Percentiles rank a stretch among this genome's conserved stretches.
Conservation (phyloP, 2,797 vertebrate genomes). For the Prionace glauca region DNA sequence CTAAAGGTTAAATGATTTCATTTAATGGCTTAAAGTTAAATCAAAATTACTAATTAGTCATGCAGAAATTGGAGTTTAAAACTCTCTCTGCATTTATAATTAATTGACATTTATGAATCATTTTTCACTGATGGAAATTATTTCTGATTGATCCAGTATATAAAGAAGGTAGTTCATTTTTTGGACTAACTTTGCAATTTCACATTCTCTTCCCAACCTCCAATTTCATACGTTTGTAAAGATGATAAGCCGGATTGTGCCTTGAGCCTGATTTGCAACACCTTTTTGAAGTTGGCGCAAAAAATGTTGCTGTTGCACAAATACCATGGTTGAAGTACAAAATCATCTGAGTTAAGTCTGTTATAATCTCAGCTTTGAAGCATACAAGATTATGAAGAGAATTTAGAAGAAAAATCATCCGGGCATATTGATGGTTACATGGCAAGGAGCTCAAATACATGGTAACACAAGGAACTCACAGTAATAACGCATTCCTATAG, state of each 20-base stretch:
- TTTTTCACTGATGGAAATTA: neutral
- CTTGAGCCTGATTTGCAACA: neutral
- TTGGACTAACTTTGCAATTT: neutral
- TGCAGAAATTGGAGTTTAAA: neutral
- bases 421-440: neutral
- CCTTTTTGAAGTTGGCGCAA: neutral
- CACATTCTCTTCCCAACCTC: neutral
- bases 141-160: neutral
- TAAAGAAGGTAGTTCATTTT: neutral
- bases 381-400: too few species aligned
- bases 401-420: neutral
- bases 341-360: neutral
- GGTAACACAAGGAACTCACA: neutral
- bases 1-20: conserved; percentile 21
- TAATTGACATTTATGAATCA: conserved; percentile 12
- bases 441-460: neutral
- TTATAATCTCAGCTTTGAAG: too few species aligned
- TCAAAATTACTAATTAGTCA: neutral
- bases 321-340: neutral
- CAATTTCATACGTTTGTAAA: neutral
- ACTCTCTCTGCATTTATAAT: conserved; percentile 23
- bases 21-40: conserved; percentile 16
- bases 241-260: neutral
- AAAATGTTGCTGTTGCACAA: neutral
- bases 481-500: neutral